A percentile compares a stretch with the other conserved stretches of the same genome.
Evolutionary conservation across 2,113 vertebrate genomes (phyloP).

Genomic region (Engraulis encrasicolus): DNA sequence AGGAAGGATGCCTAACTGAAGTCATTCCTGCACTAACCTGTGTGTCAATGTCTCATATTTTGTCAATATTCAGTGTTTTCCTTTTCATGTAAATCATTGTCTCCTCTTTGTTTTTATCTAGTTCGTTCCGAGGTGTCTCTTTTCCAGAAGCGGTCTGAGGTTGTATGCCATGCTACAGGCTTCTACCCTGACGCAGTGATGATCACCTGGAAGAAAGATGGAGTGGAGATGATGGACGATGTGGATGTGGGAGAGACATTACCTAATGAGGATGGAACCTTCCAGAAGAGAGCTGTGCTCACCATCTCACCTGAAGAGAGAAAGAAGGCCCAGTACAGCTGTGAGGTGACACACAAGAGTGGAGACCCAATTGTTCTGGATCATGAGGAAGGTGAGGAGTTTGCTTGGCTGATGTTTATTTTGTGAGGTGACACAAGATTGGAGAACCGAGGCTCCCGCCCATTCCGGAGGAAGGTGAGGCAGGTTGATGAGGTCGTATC

Average conservation of each 20-base stretch:
- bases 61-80: not conserved
- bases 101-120: constrained; percentile 16
- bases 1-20: too few relatives aligned
- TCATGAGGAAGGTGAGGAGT: too few relatives aligned
- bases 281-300: constrained; percentile 55
- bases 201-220: constrained; percentile 46
- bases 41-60: too few relatives aligned
- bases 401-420: too few relatives aligned
- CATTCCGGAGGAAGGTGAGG: too few relatives aligned
- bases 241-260: constrained; percentile 52
- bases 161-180: constrained; percentile 60
- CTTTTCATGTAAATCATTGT: not conserved
- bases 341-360: constrained; percentile 40
- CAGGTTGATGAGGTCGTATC: too few relatives aligned
- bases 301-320: not conserved
- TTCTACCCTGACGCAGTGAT: constrained; percentile 59
- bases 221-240: constrained; percentile 43
- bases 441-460: too few relatives aligned
- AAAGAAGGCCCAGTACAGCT: constrained; percentile 20
- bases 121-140: constrained; percentile 34
- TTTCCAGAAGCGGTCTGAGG: constrained; percentile 40
- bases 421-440: too few relatives aligned
- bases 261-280: constrained; percentile 60
- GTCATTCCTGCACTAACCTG: too few relatives aligned
- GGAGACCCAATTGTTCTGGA: too few relatives aligned